Evolutionary conservation across 2,797 vertebrate genomes (phyloP).

Genomic region (Heliangelus exortis): DNA sequence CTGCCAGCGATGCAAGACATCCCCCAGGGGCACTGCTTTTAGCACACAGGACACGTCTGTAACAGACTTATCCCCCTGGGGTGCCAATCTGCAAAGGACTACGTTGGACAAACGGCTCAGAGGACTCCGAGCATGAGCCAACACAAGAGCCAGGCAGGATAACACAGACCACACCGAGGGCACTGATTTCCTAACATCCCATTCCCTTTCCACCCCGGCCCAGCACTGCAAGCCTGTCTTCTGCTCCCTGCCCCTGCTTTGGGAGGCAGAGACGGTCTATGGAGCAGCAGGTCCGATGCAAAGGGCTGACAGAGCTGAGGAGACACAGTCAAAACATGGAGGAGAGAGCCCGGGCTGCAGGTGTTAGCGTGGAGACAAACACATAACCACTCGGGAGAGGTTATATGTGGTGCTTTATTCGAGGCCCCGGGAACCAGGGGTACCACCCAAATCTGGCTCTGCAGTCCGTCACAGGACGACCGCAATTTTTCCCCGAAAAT

Average conservation of each 20-base stretch:
- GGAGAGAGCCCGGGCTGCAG: background rate
- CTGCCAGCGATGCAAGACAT: background rate
- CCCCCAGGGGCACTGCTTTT: background rate
- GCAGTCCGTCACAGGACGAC: too few species aligned
- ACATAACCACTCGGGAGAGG: too few species aligned
- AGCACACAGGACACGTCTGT: background rate
- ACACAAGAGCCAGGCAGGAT: background rate
- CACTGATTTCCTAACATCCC: background rate
- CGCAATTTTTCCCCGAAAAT: too few species aligned
- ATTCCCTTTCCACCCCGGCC: background rate
- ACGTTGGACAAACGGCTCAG: rapidly evolving
- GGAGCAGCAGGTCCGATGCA: background rate
- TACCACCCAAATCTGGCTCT: too few species aligned
- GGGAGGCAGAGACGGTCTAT: background rate
- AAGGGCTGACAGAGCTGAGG: background rate
- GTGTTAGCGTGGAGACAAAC: too few species aligned
- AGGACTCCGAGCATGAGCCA: background rate
- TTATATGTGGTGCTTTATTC: too few species aligned
- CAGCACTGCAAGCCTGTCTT: background rate
- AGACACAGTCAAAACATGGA: background rate
- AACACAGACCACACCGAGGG: background rate
- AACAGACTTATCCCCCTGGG: background rate
- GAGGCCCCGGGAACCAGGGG: too few species aligned
- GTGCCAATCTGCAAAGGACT: background rate
- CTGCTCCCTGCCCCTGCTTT: background rate